Base-by-base conservation (phyloP, 2,797 vertebrate genomes). In the Harpagifer antarcticus region DNA sequence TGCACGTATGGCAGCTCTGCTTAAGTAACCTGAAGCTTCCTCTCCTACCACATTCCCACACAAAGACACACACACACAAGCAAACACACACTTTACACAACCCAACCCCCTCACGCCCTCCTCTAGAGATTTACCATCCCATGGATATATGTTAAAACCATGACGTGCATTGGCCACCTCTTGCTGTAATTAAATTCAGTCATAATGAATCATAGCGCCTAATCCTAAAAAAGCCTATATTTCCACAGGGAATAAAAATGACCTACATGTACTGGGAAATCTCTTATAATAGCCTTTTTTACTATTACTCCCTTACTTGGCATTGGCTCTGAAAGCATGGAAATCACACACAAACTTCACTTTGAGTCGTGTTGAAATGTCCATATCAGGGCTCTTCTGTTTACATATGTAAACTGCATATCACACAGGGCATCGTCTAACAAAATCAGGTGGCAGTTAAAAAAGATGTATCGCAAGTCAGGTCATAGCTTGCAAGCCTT, bases 161-260 rank as follows among this genome's bases (percentile, higher is more conserved):
- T 2, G 64, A 85, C 73, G 82, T 73, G 81, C 88, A 82, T 78
- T 76, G 86, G 86, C 88, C 91, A 86, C 89, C 89, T 87, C 88
- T 85, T 19, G 33, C 69, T 90, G 87, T 93, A 92, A 93, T 93
- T 93, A 93, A 92, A 92, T 92, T 81, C 88, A 85, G 80, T 87
- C 87, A 83, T 92, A 92, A 92, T 93, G 91, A 93, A 92, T 92
- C 91, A 92, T 86, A 82, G 86, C 76, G 82, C 65, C 77, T 93
- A 91, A 92, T 93, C 92, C 91, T 90, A 81, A 92, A 91, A 82
- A 87, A 79, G 90, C 83, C 77, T 87, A 63, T 83, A 89, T 93
- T 91, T 91, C 91, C 91, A 86, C 81, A 59, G 88, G 91, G 89
- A 91, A 80, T 9, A 69, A 71, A 88, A 91, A 87, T 91, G 91